These are phyloP conservation scores for Tribolium freemani DNA, from an alignment of 2,888 invertebrate species.

Conservation along the genomic window DNA sequence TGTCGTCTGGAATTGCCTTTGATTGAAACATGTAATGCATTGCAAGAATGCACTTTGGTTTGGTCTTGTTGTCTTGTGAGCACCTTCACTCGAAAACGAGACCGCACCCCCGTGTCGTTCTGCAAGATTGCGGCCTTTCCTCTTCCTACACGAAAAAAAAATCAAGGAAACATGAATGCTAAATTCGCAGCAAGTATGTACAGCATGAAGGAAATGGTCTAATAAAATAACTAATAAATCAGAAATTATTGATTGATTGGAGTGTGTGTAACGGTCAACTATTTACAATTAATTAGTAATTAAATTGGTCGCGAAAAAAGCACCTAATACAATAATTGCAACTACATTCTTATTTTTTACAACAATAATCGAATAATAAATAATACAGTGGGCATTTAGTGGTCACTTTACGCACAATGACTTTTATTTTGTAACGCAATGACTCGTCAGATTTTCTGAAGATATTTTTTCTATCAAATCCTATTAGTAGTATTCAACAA, in stretches of 20 bases:
- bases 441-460: not conserved
- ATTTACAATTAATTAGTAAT: not conserved
- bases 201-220: not conserved
- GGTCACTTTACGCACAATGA: not conserved
- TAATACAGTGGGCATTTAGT: too few relatives aligned
- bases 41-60: slow-evolving; percentile 5
- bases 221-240: not conserved
- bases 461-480: not conserved
- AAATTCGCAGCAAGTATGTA: not conserved
- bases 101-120: slow-evolving; percentile 29
- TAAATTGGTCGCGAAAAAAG: not conserved
- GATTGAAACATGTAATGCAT: not conserved
- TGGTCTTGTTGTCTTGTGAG: slow-evolving; percentile 3
- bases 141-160: not conserved
- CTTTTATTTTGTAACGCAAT: not conserved
- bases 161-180: not conserved
- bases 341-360: not conserved
- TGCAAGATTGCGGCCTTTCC: slow-evolving; percentile 25
- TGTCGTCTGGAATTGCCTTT: not conserved
- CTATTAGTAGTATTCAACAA: not conserved
- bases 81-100: slow-evolving; percentile 20
- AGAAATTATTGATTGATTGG: not conserved
- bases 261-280: not conserved
- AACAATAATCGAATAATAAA: too few relatives aligned
- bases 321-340: not conserved